Evolutionary conservation across 1,140 invertebrate genomes (phyloP), one percentile per base, ranked within the genome.

Genomic region (Drosophila trapezifrons): DNA sequence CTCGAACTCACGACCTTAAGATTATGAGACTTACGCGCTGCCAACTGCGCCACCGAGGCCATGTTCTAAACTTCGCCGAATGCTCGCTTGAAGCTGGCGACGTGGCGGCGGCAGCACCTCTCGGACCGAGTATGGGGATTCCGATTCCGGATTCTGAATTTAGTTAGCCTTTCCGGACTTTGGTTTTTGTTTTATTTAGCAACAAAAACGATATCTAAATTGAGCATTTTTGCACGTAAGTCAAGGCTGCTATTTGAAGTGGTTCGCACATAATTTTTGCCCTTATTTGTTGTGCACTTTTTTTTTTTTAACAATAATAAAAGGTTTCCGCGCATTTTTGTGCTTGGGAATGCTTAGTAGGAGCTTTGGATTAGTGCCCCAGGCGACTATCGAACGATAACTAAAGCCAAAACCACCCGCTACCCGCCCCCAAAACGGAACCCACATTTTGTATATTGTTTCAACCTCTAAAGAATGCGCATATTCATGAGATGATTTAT

Each of bases 1-100:
- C n/a, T n/a, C n/a, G n/a, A n/a, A n/a, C n/a, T n/a, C n/a, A 97
- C 96, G 96, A 97, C 96, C 96, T 97, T 96, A 96, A 97, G 96
- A 97, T 97, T 97, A 97, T 97, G 96, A 97, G 96, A 97, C 96
- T 97, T 96, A 97, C 96, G 96, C 96, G 96, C 96, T 97, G 94
- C 96, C 96, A 96, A 96, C 96, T 97, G 96, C 96, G 96, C 96
- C 95, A 97, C 95, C 96, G 96, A 97, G 95, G 95, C 95, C n/a
- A 71, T 60, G 72, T 83, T 55, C 55, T 57, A 15, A 27, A 0
- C 38, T 7, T 4, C 12, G 59, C 6, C 49, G 35, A 45, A 71
- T 51, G 56, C 57, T 35, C 22, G 75, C 8, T 71, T 78, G 7
- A 66, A 2, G 38, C 27, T 22, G 20, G 82, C 82, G 78, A 85